phyloP scores from a whole-genome alignment of 2,113 vertebrate genomes.

The Protobothrops mucrosquamatus region DNA sequence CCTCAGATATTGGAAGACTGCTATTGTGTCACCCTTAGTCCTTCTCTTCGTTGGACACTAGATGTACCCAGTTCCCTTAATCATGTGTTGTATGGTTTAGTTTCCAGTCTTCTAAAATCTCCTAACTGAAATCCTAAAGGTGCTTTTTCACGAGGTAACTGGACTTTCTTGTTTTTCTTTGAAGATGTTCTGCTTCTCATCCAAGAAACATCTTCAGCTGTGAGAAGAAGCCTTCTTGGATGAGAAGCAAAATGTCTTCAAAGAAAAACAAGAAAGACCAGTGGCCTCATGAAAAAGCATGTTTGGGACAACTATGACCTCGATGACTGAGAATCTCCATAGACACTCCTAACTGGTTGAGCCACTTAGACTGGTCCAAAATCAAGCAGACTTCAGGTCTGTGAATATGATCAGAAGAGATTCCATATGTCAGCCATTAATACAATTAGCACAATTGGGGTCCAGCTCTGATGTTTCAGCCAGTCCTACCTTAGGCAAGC shows the following conservation, averaged over 20 bases:
- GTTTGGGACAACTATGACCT: too few species aligned
- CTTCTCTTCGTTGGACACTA: not conserved
- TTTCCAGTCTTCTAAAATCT: not conserved
- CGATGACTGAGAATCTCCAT: too few species aligned
- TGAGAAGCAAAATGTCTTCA: too few species aligned
- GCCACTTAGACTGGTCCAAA: not conserved
- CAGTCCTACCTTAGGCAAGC: not conserved
- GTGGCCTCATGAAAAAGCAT: too few species aligned
- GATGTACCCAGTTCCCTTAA: not conserved
- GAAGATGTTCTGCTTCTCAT: too few species aligned
- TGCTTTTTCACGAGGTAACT: too few species aligned
- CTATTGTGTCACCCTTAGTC: too few species aligned
- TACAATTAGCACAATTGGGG: not conserved
- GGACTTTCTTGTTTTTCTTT: too few species aligned
- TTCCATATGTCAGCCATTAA: not conserved
- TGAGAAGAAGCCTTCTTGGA: too few species aligned
- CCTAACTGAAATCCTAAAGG: not conserved
- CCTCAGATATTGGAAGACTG: too few species aligned
- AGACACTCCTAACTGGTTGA: not conserved
- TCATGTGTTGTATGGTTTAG: not conserved
- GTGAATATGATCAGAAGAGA: not conserved
- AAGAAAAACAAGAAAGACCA: too few species aligned
- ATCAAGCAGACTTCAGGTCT: not conserved
- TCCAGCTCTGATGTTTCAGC: not conserved
- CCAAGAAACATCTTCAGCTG: too few species aligned